These are phyloP conservation scores for Enteromius afrohamiltoni DNA, from an alignment of 2,797 vertebrate species.

Conservation along the genomic window DNA sequence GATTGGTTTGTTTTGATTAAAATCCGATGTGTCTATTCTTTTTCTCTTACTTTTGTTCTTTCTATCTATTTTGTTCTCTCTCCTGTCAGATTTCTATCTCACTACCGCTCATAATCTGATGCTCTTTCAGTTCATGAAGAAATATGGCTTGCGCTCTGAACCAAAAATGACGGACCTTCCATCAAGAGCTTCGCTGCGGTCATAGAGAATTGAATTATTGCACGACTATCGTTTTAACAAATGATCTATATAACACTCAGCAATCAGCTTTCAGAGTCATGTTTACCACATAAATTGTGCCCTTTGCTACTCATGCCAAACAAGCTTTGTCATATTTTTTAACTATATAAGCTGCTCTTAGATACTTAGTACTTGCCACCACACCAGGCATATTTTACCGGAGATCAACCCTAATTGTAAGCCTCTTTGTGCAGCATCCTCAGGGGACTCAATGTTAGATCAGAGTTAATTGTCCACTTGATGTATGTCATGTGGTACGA, in stretches of 20 bases:
- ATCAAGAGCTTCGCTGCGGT: conserved; percentile 28
- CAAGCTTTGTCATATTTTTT: background rate
- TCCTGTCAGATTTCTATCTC: conserved; percentile 68
- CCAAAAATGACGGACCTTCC: conserved; percentile 24
- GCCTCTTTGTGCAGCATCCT: conserved; percentile 50
- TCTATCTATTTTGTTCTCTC: conserved; percentile 32
- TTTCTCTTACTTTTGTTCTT: conserved; percentile 41
- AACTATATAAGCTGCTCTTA: background rate
- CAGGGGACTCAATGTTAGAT: conserved; percentile 58
- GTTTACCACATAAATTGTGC: conserved; percentile 14
- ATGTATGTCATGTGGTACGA: conserved; percentile 75
- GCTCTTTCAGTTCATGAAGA: conserved; percentile 57
- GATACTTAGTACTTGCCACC: conserved; percentile 1
- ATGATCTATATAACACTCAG: conserved; percentile 43
- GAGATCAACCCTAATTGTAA: conserved; percentile 29
- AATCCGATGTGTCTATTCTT: conserved; percentile 66
- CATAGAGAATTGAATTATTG: conserved; percentile 62
- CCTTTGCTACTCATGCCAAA: background rate
- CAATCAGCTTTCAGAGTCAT: conserved; percentile 18
- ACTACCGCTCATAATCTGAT: conserved; percentile 62
- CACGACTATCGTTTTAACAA: conserved; percentile 16
- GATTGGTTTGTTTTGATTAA: conserved; percentile 70
- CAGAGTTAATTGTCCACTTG: conserved; percentile 76
- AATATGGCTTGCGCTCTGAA: conserved; percentile 40
- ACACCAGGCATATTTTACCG: conserved; percentile 35